A percentile compares a stretch with the other conserved stretches of the same genome.
These are phyloP conservation scores for Microcebus jonahi DNA, from an alignment of 2,113 vertebrate genomes.

Conservation along the genomic window DNA sequence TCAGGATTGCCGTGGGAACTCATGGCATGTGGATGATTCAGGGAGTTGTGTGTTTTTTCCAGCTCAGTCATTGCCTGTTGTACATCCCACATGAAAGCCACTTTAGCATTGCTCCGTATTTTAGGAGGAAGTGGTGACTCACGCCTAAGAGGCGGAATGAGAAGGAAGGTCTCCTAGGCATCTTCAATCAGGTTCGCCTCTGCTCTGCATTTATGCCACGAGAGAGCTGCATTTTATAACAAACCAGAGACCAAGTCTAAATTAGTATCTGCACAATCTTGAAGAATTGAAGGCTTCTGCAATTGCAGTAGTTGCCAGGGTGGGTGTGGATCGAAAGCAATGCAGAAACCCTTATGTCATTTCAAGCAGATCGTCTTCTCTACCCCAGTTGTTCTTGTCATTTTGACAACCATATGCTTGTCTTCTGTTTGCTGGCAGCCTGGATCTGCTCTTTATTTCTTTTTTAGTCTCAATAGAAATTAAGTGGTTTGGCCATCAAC, in stretches of 20 bases:
- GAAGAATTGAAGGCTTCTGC: not conserved
- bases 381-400: not conserved
- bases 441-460: slow-evolving; percentile 30
- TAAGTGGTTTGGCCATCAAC: slow-evolving; percentile 31
- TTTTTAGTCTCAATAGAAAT: slow-evolving; percentile 57
- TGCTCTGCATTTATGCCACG: not conserved
- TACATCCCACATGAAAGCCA: slow-evolving; percentile 10
- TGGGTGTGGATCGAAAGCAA: not conserved
- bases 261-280: not conserved
- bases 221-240: not conserved
- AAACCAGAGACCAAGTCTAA: slow-evolving; percentile 1
- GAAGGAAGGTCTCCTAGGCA: not conserved
- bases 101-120: slow-evolving; percentile 30
- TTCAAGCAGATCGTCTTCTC: not conserved
- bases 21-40: not conserved
- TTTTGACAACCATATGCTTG: slow-evolving; percentile 53
- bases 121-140: slow-evolving; percentile 43
- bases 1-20: not conserved
- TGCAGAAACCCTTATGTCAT: not conserved
- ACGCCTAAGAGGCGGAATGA: not conserved
- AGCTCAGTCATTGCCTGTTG: not conserved
- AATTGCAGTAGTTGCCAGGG: not conserved
- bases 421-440: slow-evolving; percentile 43
- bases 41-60: not conserved
- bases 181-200: not conserved